These are phyloP conservation scores for Ormyrus pomaceus DNA, from an alignment of 2,888 invertebrate genomes.

Conservation along the genomic window DNA sequence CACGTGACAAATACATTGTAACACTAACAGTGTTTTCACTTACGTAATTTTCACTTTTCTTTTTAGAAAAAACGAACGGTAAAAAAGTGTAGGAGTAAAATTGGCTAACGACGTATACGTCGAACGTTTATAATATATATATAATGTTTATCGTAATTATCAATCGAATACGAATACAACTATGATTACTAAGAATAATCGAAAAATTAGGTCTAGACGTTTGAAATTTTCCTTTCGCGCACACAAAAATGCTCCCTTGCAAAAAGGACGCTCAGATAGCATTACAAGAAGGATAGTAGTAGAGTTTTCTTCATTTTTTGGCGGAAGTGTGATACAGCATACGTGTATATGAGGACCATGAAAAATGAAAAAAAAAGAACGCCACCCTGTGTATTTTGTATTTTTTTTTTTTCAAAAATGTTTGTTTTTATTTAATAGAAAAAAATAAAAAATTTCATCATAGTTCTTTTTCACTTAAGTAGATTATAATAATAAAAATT, in stretches of 20 bases:
- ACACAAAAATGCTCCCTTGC: neutral
- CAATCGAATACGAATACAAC: slow-evolving; percentile 60
- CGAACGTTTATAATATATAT: slow-evolving; percentile 60
- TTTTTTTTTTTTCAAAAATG: slow-evolving; percentile 55
- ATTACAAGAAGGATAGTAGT: slow-evolving; percentile 28
- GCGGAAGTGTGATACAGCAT: slow-evolving; percentile 29
- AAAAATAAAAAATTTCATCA: slow-evolving; percentile 59
- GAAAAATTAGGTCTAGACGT: slow-evolving; percentile 63
- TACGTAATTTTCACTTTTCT: slow-evolving; percentile 20
- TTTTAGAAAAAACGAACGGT: slow-evolving; percentile 71
- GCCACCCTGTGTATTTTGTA: slow-evolving; percentile 50
- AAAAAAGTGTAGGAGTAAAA: slow-evolving; percentile 71
- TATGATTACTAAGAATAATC: slow-evolving; percentile 66
- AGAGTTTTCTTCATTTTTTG: slow-evolving; percentile 24
- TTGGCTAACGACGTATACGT: slow-evolving; percentile 67
- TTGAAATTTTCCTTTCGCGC: neutral
- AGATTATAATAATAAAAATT: slow-evolving; percentile 58
- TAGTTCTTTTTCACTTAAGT: slow-evolving; percentile 56
- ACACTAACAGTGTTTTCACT: slow-evolving; percentile 64
- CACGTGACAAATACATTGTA: slow-evolving; percentile 56
- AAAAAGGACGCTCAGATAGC: slow-evolving; percentile 22
- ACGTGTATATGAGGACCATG: slow-evolving; percentile 45
- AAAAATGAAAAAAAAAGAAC: slow-evolving; percentile 57
- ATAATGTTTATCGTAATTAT: slow-evolving; percentile 61
- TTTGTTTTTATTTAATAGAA: slow-evolving; percentile 59